Percentiles rank a stretch among this genome's conserved stretches.
Evolutionary conservation across 2,888 invertebrate genomes (phyloP).

Genomic region (Conus canariensis): DNA sequence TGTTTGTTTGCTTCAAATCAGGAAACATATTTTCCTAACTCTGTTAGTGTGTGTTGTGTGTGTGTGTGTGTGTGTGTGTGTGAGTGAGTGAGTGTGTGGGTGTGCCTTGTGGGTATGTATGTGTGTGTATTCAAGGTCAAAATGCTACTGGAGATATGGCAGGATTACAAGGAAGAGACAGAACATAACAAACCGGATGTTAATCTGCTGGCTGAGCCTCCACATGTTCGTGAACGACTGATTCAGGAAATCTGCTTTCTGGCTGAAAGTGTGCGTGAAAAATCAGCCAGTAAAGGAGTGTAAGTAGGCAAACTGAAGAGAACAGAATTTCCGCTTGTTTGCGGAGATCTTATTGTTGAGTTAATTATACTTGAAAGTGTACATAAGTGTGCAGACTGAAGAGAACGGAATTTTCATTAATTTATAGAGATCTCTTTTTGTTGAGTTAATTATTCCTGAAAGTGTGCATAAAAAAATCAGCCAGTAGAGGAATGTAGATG

Average conservation of each 20-base stretch:
- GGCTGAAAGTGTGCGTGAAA: slow-evolving; percentile 74
- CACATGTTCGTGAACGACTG: slow-evolving; percentile 72
- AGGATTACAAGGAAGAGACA: slow-evolving; percentile 73
- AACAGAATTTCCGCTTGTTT: neutral
- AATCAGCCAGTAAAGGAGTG: slow-evolving; percentile 71
- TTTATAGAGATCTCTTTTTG: too few relatives aligned
- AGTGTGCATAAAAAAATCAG: too few relatives aligned
- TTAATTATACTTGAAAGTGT: neutral
- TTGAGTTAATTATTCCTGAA: too few relatives aligned
- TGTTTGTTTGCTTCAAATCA: too few relatives aligned
- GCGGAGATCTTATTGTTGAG: neutral
- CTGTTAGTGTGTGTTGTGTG: neutral
- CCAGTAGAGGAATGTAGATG: too few relatives aligned
- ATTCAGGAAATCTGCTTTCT: slow-evolving; percentile 77
- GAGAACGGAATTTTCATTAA: too few relatives aligned
- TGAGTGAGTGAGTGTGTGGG: neutral
- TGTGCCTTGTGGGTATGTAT: neutral
- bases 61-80: too few relatives aligned
- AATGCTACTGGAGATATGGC: slow-evolving; percentile 76
- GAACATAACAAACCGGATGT: slow-evolving; percentile 47
- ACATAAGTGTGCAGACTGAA: neutral
- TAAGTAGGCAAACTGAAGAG: slow-evolving; percentile 53
- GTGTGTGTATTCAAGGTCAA: slow-evolving; percentile 62
- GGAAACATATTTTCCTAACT: too few relatives aligned
- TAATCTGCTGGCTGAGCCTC: slow-evolving; percentile 73